Evolutionary conservation across 2,797 vertebrate genomes (phyloP).

Genomic region (Parotocinclus haroldoi): DNA sequence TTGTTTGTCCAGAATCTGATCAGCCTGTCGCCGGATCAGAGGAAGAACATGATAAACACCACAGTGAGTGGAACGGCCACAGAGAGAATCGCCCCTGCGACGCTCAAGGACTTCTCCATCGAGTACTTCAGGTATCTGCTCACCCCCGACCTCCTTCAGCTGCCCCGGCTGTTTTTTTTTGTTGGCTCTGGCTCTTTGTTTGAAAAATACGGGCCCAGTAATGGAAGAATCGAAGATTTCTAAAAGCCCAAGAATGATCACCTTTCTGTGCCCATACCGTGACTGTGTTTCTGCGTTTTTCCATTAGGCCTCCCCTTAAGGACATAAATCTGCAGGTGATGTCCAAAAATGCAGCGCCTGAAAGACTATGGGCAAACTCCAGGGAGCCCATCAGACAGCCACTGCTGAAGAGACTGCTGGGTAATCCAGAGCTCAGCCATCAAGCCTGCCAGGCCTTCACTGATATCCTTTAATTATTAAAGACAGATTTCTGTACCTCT

Average conservation of each 20-base stretch:
- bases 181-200: too few species aligned
- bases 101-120: slow-evolving; percentile 86
- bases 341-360: slow-evolving; percentile 70
- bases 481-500: too few species aligned
- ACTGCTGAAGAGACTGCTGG: slow-evolving; percentile 74
- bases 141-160: too few species aligned
- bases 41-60: slow-evolving; percentile 73
- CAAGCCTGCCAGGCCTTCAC: slow-evolving; percentile 84
- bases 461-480: slow-evolving; percentile 82
- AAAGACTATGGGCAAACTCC: slow-evolving; percentile 83
- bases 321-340: slow-evolving; percentile 84
- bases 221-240: too few species aligned
- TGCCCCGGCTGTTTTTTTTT: too few species aligned
- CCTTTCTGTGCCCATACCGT: too few species aligned
- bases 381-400: slow-evolving; percentile 88
- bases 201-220: too few species aligned
- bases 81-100: slow-evolving; percentile 70
- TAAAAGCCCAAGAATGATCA: too few species aligned
- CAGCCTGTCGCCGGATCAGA: slow-evolving; percentile 86
- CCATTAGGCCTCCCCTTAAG: slow-evolving; percentile 68
- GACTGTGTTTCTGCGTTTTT: background rate
- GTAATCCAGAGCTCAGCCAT: slow-evolving; percentile 76
- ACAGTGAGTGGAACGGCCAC: slow-evolving; percentile 59
- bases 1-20: slow-evolving; percentile 69
- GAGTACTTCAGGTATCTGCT: slow-evolving; percentile 84